Evolutionary conservation across 2,113 vertebrate species (phyloP).

Genomic region (Phylloscopus whistleri): DNA sequence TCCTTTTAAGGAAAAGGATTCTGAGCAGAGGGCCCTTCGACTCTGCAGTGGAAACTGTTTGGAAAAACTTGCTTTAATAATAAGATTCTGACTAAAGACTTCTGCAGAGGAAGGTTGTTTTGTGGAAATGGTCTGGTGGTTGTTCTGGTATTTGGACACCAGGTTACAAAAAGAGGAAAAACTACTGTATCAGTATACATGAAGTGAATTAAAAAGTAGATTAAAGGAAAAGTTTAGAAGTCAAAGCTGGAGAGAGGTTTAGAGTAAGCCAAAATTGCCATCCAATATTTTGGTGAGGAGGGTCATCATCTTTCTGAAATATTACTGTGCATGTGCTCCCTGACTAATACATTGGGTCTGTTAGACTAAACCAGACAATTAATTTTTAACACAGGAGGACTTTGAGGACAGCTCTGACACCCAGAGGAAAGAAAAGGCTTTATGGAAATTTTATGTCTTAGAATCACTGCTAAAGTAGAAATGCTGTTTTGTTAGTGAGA

Average conservation of each 20-base stretch:
- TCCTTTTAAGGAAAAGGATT: background rate
- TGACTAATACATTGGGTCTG: background rate
- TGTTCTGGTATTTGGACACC: background rate
- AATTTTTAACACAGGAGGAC: background rate
- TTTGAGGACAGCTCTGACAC: background rate
- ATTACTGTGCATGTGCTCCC: background rate
- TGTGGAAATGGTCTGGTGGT: background rate
- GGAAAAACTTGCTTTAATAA: background rate
- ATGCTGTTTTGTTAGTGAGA: background rate
- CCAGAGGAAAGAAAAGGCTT: background rate
- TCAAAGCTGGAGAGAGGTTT: background rate
- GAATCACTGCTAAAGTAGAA: background rate
- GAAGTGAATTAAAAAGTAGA: background rate
- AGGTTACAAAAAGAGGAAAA: background rate
- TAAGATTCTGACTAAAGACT: background rate
- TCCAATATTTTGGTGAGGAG: background rate
- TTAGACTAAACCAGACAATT: background rate
- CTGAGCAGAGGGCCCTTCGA: background rate
- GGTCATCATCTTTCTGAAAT: constrained; percentile 5
- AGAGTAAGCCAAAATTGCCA: background rate
- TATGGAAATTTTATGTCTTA: background rate
- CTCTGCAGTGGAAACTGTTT: background rate
- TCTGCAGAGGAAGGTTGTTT: background rate
- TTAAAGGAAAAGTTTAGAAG: background rate
- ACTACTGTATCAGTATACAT: background rate